Evolutionary conservation across 37 sponge, comb jelly and placozoan genomes (phyloP).

Genomic region (Diacarnus erythraeanus): DNA sequence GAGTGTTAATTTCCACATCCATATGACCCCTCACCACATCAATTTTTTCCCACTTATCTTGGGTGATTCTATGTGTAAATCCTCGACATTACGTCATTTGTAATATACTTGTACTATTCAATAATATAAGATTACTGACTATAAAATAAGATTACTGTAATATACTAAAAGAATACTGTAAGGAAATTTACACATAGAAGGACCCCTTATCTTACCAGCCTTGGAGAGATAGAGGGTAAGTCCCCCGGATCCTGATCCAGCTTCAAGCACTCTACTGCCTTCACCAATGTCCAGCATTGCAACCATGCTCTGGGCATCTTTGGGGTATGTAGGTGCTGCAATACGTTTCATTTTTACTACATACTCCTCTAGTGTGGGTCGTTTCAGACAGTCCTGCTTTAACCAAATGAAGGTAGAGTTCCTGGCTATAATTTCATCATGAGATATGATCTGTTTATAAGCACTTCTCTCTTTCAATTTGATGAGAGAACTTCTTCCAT

Average conservation of each 20-base stretch:
- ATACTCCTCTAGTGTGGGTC: constrained; percentile 72
- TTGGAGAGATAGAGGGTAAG: constrained; percentile 75
- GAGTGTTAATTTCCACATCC: too few relatives aligned
- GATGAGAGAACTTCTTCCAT: constrained; percentile 11
- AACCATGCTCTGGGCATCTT: constrained; percentile 42
- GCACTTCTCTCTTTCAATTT: constrained; percentile 12
- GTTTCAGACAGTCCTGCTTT: constrained; percentile 3
- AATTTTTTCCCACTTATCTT: too few relatives aligned
- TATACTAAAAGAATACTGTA: too few relatives aligned
- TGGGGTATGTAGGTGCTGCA: constrained; percentile 62
- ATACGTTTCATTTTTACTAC: constrained; percentile 52
- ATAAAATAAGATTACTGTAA: too few relatives aligned
- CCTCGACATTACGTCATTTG: too few relatives aligned
- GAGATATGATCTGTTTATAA: background rate
- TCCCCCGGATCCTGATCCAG: constrained; percentile 73
- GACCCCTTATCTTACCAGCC: too few relatives aligned
- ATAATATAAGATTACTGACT: too few relatives aligned
- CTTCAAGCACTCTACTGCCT: constrained; percentile 63
- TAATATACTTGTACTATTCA: too few relatives aligned
- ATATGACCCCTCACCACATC: too few relatives aligned
- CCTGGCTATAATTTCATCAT: constrained; percentile 7
- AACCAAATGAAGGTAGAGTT: background rate
- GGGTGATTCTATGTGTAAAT: too few relatives aligned
- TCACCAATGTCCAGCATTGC: constrained; percentile 51
- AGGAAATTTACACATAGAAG: too few relatives aligned